These are phyloP conservation scores for Furcula furcula DNA, from an alignment of 2,888 invertebrate species.

Conservation along the genomic window DNA sequence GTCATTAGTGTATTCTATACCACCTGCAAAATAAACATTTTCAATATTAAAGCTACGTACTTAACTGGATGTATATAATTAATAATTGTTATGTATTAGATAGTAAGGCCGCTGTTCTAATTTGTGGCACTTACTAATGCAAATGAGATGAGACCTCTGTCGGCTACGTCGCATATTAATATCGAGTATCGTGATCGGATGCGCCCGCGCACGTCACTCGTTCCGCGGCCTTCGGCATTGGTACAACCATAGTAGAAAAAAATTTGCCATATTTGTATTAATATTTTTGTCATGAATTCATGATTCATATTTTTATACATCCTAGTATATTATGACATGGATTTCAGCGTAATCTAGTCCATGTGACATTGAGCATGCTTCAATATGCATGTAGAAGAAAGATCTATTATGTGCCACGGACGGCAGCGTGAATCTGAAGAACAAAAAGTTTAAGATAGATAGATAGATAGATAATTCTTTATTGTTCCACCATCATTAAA, in stretches of 20 bases:
- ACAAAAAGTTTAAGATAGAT: no score
- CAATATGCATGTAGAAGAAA: no score
- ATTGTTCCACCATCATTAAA: no score
- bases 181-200: slow-evolving; percentile 32
- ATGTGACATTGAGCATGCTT: background rate
- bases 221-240: slow-evolving; percentile 27
- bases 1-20: slow-evolving; percentile 3
- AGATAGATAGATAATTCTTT: no score
- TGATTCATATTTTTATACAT: slow-evolving; percentile 1
- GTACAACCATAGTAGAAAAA: slow-evolving; percentile 6
- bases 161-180: slow-evolving; percentile 27
- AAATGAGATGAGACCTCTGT: slow-evolving; percentile 48
- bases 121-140: slow-evolving; percentile 47
- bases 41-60: background rate
- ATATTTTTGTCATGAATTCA: background rate
- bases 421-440: no score
- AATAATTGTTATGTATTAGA: slow-evolving; percentile 31
- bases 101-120: slow-evolving; percentile 51
- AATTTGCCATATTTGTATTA: no score
- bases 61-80: slow-evolving; percentile 8
- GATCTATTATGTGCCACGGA: no score
- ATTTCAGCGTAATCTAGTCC: background rate
- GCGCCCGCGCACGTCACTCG: slow-evolving; percentile 28
- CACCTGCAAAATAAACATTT: no score
- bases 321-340: background rate